These are phyloP conservation scores for Macropodus opercularis DNA, from an alignment of 2,797 vertebrate genomes.

Conservation along the genomic window DNA sequence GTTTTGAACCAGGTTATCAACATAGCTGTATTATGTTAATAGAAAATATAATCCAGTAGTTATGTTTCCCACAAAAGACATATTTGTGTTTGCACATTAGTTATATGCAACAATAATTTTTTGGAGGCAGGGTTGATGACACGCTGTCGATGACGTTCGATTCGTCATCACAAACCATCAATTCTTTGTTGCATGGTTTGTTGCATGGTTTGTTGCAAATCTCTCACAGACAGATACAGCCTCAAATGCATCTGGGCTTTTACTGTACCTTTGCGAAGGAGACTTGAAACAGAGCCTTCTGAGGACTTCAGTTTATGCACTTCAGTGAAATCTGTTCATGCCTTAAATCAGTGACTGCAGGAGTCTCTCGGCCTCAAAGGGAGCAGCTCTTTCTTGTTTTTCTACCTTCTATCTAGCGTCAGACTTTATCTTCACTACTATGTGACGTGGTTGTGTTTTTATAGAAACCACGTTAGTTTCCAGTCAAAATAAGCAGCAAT, in stretches of 20 bases:
- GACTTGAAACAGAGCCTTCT: conserved; percentile 10
- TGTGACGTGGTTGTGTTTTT: not conserved
- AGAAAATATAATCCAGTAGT: too few species aligned
- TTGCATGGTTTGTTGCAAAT: not conserved
- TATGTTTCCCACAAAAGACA: too few species aligned
- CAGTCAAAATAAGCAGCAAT: conserved; percentile 43
- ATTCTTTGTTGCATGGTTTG: conserved; percentile 1
- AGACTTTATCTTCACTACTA: not conserved
- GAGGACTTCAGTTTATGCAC: conserved; percentile 38
- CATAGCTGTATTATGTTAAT: too few species aligned
- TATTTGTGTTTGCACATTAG: too few species aligned
- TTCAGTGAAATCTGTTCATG: conserved; percentile 31
- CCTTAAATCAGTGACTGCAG: conserved; percentile 59
- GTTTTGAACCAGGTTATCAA: too few species aligned
- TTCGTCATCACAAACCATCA: not conserved
- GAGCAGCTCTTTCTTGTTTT: conserved; percentile 15
- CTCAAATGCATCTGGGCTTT: conserved; percentile 6
- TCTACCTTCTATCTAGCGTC: not conserved
- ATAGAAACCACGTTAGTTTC: conserved; percentile 11
- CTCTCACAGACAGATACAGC: not conserved
- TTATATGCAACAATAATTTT: too few species aligned
- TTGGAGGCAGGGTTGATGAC: not conserved
- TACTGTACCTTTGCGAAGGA: not conserved
- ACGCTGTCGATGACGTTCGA: not conserved
- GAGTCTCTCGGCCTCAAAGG: not conserved